Percentiles rank a stretch among this genome's conserved stretches.
These are phyloP conservation scores for Diarsia brunnea DNA, from an alignment of 2,888 invertebrate species.

Conservation along the genomic window DNA sequence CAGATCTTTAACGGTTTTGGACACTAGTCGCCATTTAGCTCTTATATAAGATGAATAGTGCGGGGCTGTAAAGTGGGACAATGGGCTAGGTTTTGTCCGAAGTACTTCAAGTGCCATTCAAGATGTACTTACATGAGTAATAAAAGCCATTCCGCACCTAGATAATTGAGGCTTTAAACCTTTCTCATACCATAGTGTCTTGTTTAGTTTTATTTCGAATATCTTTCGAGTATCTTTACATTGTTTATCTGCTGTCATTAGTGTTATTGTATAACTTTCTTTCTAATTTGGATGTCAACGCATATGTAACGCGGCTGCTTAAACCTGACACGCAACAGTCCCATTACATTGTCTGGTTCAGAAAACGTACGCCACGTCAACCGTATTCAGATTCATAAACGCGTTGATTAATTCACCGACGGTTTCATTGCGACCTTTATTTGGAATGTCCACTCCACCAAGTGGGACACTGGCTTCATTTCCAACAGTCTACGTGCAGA, in stretches of 20 bases:
- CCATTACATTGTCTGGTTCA: constrained; percentile 52
- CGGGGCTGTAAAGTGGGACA: constrained; percentile 27
- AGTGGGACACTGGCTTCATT: constrained; percentile 77
- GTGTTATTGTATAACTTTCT: constrained; percentile 42
- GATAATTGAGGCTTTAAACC: not conserved
- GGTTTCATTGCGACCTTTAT: constrained; percentile 79
- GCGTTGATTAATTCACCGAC: constrained; percentile 72
- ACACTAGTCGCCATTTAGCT: constrained; percentile 29
- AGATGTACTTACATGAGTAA: not conserved
- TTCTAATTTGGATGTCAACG: constrained; percentile 28
- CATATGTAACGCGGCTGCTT: constrained; percentile 51
- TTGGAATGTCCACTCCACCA: constrained; percentile 72
- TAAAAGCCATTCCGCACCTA: not conserved
- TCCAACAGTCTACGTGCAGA: constrained; percentile 78
- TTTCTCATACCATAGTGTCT: not conserved
- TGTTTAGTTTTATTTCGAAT: not conserved
- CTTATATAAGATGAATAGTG: constrained; percentile 51
- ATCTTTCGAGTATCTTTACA: not conserved
- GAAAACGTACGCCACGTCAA: constrained; percentile 31
- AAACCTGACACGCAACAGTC: constrained; percentile 52
- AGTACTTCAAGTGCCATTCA: not conserved
- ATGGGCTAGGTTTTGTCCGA: constrained; percentile 14
- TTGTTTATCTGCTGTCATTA: not conserved
- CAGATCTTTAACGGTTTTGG: constrained; percentile 63
- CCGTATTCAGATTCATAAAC: constrained; percentile 63